Conservation (phyloP, 1,140 invertebrate species). For the Brachionus rubens region DNA sequence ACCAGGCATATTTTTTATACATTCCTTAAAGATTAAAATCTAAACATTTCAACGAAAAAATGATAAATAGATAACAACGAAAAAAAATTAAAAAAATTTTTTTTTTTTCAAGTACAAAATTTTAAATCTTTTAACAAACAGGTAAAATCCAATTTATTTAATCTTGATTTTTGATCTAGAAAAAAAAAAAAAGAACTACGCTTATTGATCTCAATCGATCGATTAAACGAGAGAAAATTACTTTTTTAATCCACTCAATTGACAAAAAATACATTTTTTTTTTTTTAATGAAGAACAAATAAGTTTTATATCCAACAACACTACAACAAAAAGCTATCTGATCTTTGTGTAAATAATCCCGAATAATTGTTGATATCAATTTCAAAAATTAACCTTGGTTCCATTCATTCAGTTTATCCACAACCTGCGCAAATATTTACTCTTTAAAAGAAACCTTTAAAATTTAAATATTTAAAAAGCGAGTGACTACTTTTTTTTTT, state of each 20-base stretch:
- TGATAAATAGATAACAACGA: neutral
- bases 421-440: conserved; percentile 5
- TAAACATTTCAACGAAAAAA: too few species aligned
- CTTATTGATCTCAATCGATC: conserved; percentile 20
- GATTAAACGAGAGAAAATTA: neutral
- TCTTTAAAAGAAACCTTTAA: conserved; percentile 13
- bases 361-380: too few species aligned
- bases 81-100: conserved; percentile 12
- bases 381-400: neutral
- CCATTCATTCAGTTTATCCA: neutral
- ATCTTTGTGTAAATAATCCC: conserved; percentile 35
- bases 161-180: conserved; percentile 39
- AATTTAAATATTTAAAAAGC: conserved; percentile 23
- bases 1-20: too few species aligned
- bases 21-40: too few species aligned
- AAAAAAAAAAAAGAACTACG: conserved; percentile 15
- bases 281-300: conserved; percentile 20
- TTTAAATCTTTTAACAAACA: too few species aligned
- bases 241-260: neutral
- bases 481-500: neutral
- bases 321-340: neutral
- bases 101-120: too few species aligned
- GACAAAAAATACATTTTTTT: too few species aligned
- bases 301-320: neutral
- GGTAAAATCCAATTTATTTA: conserved; percentile 6